A percentile compares a stretch with the other conserved stretches of the same genome.
phyloP scores from a whole-genome alignment of 2,888 invertebrate genomes.

The Mechanitis messenoides region DNA sequence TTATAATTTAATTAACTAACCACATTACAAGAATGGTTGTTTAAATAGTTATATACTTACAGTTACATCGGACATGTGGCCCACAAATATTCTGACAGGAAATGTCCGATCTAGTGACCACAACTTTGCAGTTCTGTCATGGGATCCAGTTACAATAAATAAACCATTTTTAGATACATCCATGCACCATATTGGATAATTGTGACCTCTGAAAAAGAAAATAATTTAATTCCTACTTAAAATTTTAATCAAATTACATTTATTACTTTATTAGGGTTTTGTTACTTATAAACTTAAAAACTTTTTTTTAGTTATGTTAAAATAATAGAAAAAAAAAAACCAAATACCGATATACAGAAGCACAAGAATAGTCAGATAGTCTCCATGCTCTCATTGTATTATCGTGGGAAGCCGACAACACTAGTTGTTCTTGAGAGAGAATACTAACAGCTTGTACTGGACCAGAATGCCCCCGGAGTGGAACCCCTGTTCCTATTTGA shows the following conservation, averaged over 20 bases:
- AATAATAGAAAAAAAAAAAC: not conserved
- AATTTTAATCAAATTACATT: not conserved
- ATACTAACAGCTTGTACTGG: slow-evolving; percentile 82
- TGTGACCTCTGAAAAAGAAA: slow-evolving; percentile 81
- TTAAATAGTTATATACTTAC: slow-evolving; percentile 65
- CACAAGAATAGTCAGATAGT: slow-evolving; percentile 81
- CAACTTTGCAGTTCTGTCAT: slow-evolving; percentile 86
- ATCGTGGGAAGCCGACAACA: slow-evolving; percentile 87
- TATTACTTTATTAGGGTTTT: too few species aligned
- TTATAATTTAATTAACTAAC: not conserved
- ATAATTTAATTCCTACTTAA: not conserved
- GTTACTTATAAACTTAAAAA: too few species aligned
- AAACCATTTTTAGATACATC: slow-evolving; percentile 80
- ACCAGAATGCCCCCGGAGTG: slow-evolving; percentile 84
- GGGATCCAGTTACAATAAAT: slow-evolving; percentile 87
- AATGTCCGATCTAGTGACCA: slow-evolving; percentile 89
- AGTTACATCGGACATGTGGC: slow-evolving; percentile 92
- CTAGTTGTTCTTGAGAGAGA: slow-evolving; percentile 74
- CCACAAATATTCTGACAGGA: slow-evolving; percentile 89
- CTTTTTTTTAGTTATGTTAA: too few species aligned
- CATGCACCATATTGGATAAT: slow-evolving; percentile 93
- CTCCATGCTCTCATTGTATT: slow-evolving; percentile 86
- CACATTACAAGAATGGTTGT: not conserved
- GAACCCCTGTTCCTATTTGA: slow-evolving; percentile 77
- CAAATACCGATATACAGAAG: slow-evolving; percentile 79